Evolutionary conservation across 2,113 vertebrate species (phyloP), one percentile per base, ranked within the genome.

Genomic region (Ploceus nigricollis): DNA sequence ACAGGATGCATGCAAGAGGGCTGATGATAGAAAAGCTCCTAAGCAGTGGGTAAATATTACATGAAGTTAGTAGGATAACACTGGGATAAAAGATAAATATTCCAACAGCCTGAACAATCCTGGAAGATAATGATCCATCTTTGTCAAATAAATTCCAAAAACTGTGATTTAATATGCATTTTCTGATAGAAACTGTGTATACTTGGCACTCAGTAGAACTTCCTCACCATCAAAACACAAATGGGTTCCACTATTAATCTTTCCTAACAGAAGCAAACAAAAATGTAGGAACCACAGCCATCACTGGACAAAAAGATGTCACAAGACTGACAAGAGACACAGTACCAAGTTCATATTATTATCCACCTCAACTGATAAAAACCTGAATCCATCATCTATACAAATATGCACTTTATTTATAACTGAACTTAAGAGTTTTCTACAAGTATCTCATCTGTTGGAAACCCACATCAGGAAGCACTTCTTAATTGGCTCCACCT

Each of bases 61-160:
- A 51, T 76, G 68, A 82, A 71, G 72, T 94, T 95, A 96, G 92
- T 92, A 92, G 72, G 65, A 11, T 51, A 83, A 88, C 30, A 70
- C 16, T 10, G 60, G 40, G 79, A 75, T 88, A 81, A 60, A 87
- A 84, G 45, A 33, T 25, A 78, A 94, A 87, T 48, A 51, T 40
- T 83, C 69, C 28, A 86, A 77, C 6, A 65, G 47, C 45, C 21
- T 68, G 31, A 81, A 56, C 13, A 92, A 78, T 28, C 28, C 45
- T 42, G 31, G 28, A 28, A 81, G 7, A 71, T 31, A 90, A 78
- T 4, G 35, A 61, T 47, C 33, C 48, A 54, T 35, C 53, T 65
- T 54, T 70, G 58, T 25, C 63, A 93, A 73, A 82, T 9, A 42
- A 69, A 88, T 44, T 63, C 22, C 44, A 53, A 33, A 68, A 72